Base-by-base conservation (phyloP, 1,140 invertebrate species). In the Danaus plexippus region DNA sequence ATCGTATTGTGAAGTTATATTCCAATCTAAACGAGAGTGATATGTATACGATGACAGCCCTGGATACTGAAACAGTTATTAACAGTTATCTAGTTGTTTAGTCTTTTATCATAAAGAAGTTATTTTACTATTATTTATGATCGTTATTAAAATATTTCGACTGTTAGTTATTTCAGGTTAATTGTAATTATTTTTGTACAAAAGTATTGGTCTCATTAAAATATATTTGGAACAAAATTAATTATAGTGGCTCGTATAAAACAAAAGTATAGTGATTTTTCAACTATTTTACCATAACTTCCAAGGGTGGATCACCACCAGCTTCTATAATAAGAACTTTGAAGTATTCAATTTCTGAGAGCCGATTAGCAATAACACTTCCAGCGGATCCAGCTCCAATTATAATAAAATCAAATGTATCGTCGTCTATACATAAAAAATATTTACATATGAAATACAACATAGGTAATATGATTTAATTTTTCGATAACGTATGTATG, bases 261-360 rank as follows among this genome's bases (percentile, higher is more conserved):
- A 15, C 15, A 15, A 15, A 15, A 32, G 22, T 32, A 32, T 32
- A 6, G 22, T 32, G 22, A 32, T 32, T 32, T 32, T 32, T 32
- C 22, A 32, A 32, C 1, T 32, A 15, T 32, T 3, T 32, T 32
- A 68, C 65, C 44, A 50, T 52, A n/a, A 69, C 63, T 15, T 70
- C 67, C 1, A 61, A 32, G 0, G 75, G 71, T 10, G 69, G 69
- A 45, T 89, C 87, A 1, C 82, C 88, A 0, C 92, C 91, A 1
- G 94, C 94, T 79, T 96, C 95, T 2, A 96, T 56, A 0, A 96
- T 77, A 2, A 96, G 74, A 18, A 96, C 90, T 40, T 72, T 88
- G 88, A 89, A 90, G 3, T 89, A 69, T 0, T 84, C 70, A 56
- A 89, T 88, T 77, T 94, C 92, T 0, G 91, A 90, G 1, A 94